Conservation (phyloP, 2,888 invertebrate species). For the Cybosia mesomella region DNA sequence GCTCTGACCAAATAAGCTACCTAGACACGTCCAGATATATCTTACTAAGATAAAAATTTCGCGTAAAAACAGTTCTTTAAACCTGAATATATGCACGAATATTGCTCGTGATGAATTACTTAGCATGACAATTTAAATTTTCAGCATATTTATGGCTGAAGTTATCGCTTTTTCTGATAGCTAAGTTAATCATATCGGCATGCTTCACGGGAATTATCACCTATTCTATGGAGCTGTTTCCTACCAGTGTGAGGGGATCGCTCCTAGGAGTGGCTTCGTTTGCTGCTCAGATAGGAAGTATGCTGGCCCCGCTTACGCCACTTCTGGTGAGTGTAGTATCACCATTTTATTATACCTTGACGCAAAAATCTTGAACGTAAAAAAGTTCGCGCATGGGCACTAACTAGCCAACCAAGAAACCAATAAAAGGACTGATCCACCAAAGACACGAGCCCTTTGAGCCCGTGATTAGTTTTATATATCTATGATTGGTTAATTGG, state of each 20-base stretch:
- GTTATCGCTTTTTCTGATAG: conserved; percentile 82
- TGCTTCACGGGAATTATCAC: conserved; percentile 88
- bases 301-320: conserved; percentile 89
- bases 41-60: too few species aligned
- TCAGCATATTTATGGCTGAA: conserved; percentile 66
- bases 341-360: background rate
- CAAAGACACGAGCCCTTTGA: too few species aligned
- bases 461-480: too few species aligned
- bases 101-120: background rate
- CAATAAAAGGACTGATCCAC: too few species aligned
- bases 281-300: conserved; percentile 87
- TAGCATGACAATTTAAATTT: conserved; percentile 17
- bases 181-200: conserved; percentile 88
- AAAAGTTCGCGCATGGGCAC: too few species aligned
- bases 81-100: too few species aligned
- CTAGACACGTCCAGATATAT: too few species aligned
- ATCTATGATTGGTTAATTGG: too few species aligned
- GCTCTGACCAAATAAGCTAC: too few species aligned
- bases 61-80: too few species aligned
- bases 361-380: too few species aligned
- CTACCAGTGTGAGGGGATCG: conserved; percentile 88
- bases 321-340: background rate
- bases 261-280: conserved; percentile 88
- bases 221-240: conserved; percentile 89
- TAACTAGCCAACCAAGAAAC: too few species aligned